A percentile compares a stretch with the other conserved stretches of the same genome.
Conservation (phyloP, 2,888 invertebrate species). For the Drosophila recens region DNA sequence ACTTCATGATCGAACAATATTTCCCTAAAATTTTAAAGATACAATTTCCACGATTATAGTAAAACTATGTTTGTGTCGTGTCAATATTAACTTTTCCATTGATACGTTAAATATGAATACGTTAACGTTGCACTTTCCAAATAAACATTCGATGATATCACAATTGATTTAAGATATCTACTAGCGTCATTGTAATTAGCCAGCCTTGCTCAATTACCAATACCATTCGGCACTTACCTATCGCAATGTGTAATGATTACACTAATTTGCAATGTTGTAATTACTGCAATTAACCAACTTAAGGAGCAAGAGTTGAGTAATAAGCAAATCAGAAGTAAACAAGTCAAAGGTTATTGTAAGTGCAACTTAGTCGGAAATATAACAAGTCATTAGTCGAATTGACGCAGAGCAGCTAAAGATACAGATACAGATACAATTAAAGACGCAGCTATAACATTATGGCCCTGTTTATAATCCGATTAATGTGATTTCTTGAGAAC, state of each 20-base stretch:
- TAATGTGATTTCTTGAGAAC: constrained; percentile 25
- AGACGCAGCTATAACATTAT: background rate
- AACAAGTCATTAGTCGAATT: constrained; percentile 24
- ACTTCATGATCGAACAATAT: background rate
- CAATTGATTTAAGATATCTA: background rate
- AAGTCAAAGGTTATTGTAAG: constrained; percentile 18
- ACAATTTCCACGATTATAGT: background rate
- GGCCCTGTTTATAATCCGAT: constrained; percentile 18
- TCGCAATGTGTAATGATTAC: constrained; percentile 1
- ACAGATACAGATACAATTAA: background rate
- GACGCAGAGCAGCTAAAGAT: constrained; percentile 19
- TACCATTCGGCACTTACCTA: background rate
- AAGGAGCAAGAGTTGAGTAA: constrained; percentile 5
- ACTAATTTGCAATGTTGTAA: constrained; percentile 6
- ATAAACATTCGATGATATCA: constrained; percentile 36
- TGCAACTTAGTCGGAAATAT: constrained; percentile 28
- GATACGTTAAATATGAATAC: constrained; percentile 17
- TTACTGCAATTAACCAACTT: constrained; percentile 10
- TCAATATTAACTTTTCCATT: constrained; percentile 11
- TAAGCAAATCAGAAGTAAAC: constrained; percentile 3
- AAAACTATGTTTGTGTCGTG: background rate
- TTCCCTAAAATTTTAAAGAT: no score
- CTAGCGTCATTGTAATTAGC: constrained; percentile 21
- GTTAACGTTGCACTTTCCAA: constrained; percentile 9
- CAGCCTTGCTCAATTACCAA: background rate